phyloP scores from a whole-genome alignment of 2,888 invertebrate species.

The Cephus runcator region DNA sequence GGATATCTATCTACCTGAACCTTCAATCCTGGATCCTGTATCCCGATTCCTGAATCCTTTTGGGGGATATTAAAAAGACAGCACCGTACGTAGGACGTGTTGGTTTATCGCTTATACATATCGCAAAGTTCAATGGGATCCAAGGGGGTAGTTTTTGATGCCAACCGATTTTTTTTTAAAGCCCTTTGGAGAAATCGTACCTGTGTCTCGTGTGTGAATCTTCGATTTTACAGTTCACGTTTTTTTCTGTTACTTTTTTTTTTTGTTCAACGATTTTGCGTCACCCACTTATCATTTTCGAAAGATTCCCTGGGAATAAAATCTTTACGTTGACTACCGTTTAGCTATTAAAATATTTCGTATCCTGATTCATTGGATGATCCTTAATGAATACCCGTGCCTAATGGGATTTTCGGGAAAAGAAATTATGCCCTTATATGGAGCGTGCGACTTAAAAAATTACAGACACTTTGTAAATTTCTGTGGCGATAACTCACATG shows the following conservation, averaged over 20 bases:
- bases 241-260: conserved; percentile 13
- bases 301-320: neutral
- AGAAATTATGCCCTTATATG: neutral
- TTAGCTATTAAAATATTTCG: neutral
- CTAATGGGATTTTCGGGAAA: neutral
- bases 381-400: neutral
- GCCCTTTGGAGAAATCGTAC: neutral
- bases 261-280: neutral
- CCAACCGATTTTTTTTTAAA: conserved; percentile 28
- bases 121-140: conserved; percentile 10
- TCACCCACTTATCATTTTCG: neutral
- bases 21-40: neutral
- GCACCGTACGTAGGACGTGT: conserved; percentile 21
- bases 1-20: conserved; percentile 6
- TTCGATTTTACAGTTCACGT: neutral
- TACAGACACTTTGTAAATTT: neutral
- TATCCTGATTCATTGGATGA: neutral
- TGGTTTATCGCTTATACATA: conserved; percentile 39
- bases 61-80: neutral
- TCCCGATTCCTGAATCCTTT: neutral
- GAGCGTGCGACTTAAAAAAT: neutral
- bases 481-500: neutral
- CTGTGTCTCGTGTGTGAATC: neutral
- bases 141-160: conserved; percentile 27
- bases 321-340: neutral